Base-by-base conservation (phyloP, 2,888 invertebrate species). In the Dynastes hyllus region DNA sequence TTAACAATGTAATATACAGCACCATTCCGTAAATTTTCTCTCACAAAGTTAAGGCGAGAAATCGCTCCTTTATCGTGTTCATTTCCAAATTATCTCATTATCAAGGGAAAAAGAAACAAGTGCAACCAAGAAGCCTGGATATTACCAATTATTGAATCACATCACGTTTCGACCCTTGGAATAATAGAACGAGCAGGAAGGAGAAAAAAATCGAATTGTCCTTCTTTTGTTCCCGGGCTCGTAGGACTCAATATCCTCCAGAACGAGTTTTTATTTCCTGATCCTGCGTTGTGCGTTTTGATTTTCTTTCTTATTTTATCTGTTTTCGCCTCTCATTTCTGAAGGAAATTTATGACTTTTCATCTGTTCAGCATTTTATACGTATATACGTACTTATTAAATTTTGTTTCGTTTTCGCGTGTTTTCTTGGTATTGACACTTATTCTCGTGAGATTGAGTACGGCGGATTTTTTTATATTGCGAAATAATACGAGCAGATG, bases 181-280 rank as follows among this genome's bases (percentile, higher is more conserved):
- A 69, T 69, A 29, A 45, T 61, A 73, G 13, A 61, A 55, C 40
- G 16, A 73, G 40, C 9, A 27, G 37, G 29, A 45, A 45, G 50
- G 27, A 40, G 45, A 22, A 40, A 58, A 53, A 61, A 61, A 75
- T 75, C 27, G 16, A 75, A 75, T 75, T 13, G 50, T 32, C 51
- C 45, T 61, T 50, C 61, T 61, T 61, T 63, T 63, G 61, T 75
- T 63, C 40, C 61, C 55, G 22, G 27, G 69, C 29, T 27, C 51
- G 69, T 29, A 11, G 51, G 50, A 51, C 69, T 51, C 69, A 51
- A 69, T 61, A 45, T 61, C 63, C 50, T 29, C 16, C 22, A 29
- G 40, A 40, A 27, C 58, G 32, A 37, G 73, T 75, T 75, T 75
- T 75, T 75, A 75, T 75, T 75, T 75, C 45, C 73, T 75, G 61